These are phyloP conservation scores for Oryzias woworae DNA, from an alignment of 2,113 vertebrate species.

Conservation along the genomic window DNA sequence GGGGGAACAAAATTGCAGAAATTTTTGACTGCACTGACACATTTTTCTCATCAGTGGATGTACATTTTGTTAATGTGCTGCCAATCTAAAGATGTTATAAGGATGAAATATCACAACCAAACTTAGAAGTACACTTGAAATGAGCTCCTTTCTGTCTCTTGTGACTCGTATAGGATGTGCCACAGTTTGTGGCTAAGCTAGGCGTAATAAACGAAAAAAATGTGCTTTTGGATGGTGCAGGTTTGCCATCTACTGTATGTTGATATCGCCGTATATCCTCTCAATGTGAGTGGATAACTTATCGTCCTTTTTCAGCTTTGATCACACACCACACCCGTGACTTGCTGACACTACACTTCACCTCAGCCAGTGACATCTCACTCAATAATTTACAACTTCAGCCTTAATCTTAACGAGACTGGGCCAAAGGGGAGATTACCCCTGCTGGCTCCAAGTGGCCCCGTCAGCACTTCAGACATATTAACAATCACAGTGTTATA, in stretches of 20 bases:
- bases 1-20: conserved; percentile 1
- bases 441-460: neutral
- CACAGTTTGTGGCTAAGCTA: neutral
- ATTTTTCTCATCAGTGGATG: conserved; percentile 8
- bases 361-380: conserved; percentile 18
- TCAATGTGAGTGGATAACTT: conserved; percentile 7
- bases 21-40: conserved; percentile 6
- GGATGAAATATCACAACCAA: conserved; percentile 27
- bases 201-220: neutral
- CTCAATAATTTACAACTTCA: conserved; percentile 56
- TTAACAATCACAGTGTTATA: conserved; percentile 14
- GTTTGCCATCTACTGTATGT: neutral
- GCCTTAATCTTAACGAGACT: conserved; percentile 22
- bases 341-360: conserved; percentile 41
- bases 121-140: conserved; percentile 30
- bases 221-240: neutral
- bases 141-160: conserved; percentile 14
- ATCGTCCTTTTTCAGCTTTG: conserved; percentile 3
- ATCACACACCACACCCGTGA: conserved; percentile 27
- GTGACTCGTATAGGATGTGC: neutral
- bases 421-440: conserved; percentile 43
- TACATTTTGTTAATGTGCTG: conserved; percentile 17
- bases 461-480: conserved; percentile 33
- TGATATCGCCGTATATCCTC: conserved; percentile 6
- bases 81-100: conserved; percentile 25